These are phyloP conservation scores for Sepiola atlantica DNA, from an alignment of 2,888 invertebrate species.

Conservation along the genomic window DNA sequence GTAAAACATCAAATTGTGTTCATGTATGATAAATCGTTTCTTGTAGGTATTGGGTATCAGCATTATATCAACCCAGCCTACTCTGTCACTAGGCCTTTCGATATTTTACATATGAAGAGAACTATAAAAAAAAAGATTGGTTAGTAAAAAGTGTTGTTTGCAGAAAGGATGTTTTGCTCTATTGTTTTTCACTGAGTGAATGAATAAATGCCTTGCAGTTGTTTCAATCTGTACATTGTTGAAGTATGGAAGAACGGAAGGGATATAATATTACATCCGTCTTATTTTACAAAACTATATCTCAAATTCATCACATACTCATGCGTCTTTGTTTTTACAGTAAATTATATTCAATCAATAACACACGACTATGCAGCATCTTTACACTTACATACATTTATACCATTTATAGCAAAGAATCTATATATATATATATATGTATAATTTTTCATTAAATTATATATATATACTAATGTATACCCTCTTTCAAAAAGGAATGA, in stretches of 20 bases:
- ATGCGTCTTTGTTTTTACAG: neutral
- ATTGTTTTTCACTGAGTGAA: neutral
- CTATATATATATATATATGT: neutral
- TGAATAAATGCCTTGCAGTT: neutral
- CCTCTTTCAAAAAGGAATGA: too few species aligned
- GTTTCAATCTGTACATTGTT: neutral
- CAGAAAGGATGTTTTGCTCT: neutral
- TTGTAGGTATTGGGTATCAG: too few species aligned
- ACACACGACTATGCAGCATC: neutral
- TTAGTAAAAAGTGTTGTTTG: neutral
- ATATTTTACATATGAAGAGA: too few species aligned
- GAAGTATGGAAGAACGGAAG: neutral
- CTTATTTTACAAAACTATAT: neutral
- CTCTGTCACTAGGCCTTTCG: too few species aligned
- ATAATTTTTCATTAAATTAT: too few species aligned
- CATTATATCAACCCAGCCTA: too few species aligned
- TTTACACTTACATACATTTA: neutral
- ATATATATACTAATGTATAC: too few species aligned
- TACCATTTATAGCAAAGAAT: neutral
- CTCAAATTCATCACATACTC: neutral
- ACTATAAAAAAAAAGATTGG: neutral
- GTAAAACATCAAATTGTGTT: too few species aligned
- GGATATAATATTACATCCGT: neutral
- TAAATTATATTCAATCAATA: neutral
- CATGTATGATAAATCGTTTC: too few species aligned